These are phyloP conservation scores for Epizoanthus scotinus DNA, from an alignment of 92 coral and sea anemone species.

Conservation along the genomic window DNA sequence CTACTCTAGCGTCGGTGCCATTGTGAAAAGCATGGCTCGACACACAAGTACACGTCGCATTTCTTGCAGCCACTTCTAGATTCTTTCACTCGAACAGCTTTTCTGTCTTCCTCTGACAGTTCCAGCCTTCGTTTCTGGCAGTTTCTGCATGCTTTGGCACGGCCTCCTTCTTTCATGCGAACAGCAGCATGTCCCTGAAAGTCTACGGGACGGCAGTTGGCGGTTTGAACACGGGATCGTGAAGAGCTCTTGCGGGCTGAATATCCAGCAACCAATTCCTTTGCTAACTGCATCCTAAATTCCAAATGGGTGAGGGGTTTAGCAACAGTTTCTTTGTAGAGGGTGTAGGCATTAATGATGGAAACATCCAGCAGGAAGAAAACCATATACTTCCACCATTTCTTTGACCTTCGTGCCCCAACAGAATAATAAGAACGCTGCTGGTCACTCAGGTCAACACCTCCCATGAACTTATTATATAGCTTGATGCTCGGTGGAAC, in stretches of 20 bases:
- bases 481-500: neutral
- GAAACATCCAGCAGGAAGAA: constrained; percentile 18
- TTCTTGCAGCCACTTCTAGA: too few relatives aligned
- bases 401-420: constrained; percentile 1
- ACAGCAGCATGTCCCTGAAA: constrained; percentile 11
- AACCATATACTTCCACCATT: constrained; percentile 15
- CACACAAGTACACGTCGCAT: too few relatives aligned
- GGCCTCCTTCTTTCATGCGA: constrained; percentile 2
- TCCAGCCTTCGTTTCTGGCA: constrained; percentile 21
- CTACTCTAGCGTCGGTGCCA: too few relatives aligned
- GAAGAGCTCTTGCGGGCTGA: neutral
- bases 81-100: too few relatives aligned
- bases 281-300: constrained; percentile 6
- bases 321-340: neutral
- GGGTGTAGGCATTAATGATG: neutral
- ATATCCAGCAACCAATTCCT: constrained; percentile 7
- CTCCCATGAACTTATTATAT: constrained; percentile 24
- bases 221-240: neutral
- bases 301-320: constrained; percentile 17
- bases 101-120: neutral
- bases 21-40: too few relatives aligned
- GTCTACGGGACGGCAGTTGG: neutral
- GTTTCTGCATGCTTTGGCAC: constrained; percentile 8
- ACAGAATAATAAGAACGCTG: too few relatives aligned
- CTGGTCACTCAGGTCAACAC: constrained; percentile 2